Base-by-base conservation (phyloP, 2,113 vertebrate genomes). In the Burhinus bistriatus region DNA sequence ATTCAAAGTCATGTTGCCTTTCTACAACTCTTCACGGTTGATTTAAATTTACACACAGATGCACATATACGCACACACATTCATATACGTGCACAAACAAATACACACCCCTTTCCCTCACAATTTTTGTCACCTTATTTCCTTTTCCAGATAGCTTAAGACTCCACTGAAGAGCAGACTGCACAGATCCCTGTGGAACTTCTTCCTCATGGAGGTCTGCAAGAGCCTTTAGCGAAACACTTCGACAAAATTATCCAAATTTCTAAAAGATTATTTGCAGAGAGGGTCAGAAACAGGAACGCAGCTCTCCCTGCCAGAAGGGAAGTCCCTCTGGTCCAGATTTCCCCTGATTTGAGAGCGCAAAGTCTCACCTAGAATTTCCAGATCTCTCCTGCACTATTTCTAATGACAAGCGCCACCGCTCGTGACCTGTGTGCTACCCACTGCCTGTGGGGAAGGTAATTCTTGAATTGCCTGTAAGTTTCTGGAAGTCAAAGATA, bases 261-360 rank as follows among this genome's bases (percentile, higher is more conserved):
- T 82, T 75, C 19, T 20, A 42, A 7, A 66, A 58, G 6, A 27
- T 42, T 54, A 40, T 54, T 17, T 82, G 32, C 65, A 89, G 59
- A 29, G 57, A 73, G 45, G 26, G 47, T 32, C 36, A 72, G 71
- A 47, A 52, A 45, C 6, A 59, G 73, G 32, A 75, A 15, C 62
- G 36, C 17, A 55, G n/a, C 8, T 77, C 19, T 61, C 36, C 16
- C 49, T 42, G 45, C 8, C 26, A 29, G 26, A 59, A 81, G 18
- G 34, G 16, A 89, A 65, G 22, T 6, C 44, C 12, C 42, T 71
- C 19, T 51, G 65, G 20, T 21, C 20, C 38, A 85, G 9, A 42
- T 2, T 68, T 47, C 11, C 36, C 9, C 29, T 0, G 4, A 0
- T 73, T 61, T 29, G 26, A 49, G 68, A 54, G 17, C 5, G 15